A percentile compares a stretch with the other conserved stretches of the same genome.
Conservation (phyloP, 2,113 vertebrate genomes). For the Microtus richardsoni region DNA sequence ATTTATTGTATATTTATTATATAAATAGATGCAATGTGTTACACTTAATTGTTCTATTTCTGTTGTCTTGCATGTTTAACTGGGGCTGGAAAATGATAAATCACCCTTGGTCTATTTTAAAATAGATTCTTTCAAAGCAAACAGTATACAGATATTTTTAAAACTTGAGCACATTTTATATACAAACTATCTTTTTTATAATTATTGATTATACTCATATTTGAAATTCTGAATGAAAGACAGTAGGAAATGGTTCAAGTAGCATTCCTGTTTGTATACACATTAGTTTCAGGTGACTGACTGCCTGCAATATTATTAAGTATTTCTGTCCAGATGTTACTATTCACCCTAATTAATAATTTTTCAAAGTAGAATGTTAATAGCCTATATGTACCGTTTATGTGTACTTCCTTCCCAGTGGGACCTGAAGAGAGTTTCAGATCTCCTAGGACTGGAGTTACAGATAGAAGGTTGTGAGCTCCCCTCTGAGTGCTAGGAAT, state of each 20-base stretch:
- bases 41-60: not conserved
- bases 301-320: not conserved
- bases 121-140: not conserved
- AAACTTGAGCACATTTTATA: slow-evolving; percentile 29
- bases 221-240: not conserved
- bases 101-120: not conserved
- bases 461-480: not conserved
- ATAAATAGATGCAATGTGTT: not conserved
- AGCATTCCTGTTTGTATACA: fast-evolving
- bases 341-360: not conserved
- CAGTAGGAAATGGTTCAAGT: not conserved
- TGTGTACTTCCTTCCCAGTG: not conserved
- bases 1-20: not conserved
- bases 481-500: not conserved
- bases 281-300: not conserved
- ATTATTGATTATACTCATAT: not conserved
- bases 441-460: not conserved
- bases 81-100: not conserved
- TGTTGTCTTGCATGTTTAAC: not conserved
- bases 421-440: not conserved
- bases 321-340: not conserved
- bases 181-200: not conserved
- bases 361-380: slow-evolving; percentile 8
- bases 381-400: not conserved
- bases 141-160: not conserved